Evolutionary conservation across 2,113 vertebrate species (phyloP), one percentile per base, ranked within the genome.

Genomic region (Cromileptes altivelis): DNA sequence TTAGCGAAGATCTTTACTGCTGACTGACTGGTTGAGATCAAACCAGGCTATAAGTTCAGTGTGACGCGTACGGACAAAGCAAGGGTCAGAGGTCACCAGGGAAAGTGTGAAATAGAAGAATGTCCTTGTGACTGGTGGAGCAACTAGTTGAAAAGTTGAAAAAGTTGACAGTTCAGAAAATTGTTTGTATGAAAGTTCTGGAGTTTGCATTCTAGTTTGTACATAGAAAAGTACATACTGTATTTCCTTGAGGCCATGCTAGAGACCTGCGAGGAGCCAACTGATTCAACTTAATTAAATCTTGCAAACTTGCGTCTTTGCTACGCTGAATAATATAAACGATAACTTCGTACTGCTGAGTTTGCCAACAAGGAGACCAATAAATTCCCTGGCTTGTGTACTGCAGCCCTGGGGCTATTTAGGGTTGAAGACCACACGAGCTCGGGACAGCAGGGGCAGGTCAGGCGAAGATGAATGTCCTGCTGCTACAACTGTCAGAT

Each of bases 1-100:
- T 85, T 21, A 81, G 75, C 1, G 21, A 78, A 81, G 85, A 87
- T 92, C 84, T 88, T 79, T 81, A 67, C 74, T 72, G 84, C 78
- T 78, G 83, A 90, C 72, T 57, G 77, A 64, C 53, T 23, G 21
- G 53, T 61, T 47, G 62, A 88, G 68, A 82, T 92, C 69, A 81
- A 77, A 84, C 21, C 25, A 33, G 68, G 64, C 52, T 60, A 75
- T 15, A 73, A 49, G 55, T 65, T 90, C 80, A 86, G 49, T 69
- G 67, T 63, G 52, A 80, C 45, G 17, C 18, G 17, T 25, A 53
- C 1, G 6, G 23, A 6, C 23, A 33, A 40, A 40, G 57, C 68
- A 55, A 47, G 49, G 63, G 70, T 70, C 84, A 84, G 45, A 80
- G 70, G 58, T 87, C 65, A 84, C 8, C 4, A 9, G 27, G 30